Evolutionary conservation across 2,888 invertebrate genomes (phyloP), one percentile per base, ranked within the genome.

Genomic region (Zonitis immaculata): DNA sequence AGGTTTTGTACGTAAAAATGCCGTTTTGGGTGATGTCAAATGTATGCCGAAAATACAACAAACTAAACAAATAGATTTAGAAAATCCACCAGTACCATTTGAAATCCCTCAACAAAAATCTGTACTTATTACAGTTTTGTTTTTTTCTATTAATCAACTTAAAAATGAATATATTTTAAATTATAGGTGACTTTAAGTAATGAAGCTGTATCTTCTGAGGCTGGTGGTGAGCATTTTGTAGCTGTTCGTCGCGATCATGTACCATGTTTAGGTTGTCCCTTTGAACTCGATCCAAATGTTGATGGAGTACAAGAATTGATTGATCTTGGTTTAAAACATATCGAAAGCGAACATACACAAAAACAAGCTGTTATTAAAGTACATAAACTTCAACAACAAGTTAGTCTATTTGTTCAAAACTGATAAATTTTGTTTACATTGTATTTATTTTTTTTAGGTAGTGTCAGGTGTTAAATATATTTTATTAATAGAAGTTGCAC

Each of bases 401-500:
- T 82, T 56, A n/a, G n/a, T n/a, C n/a, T n/a, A n/a, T n/a, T n/a
- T n/a, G n/a, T n/a, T n/a, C n/a, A n/a, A n/a, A n/a, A n/a, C n/a
- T n/a, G n/a, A n/a, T n/a, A n/a, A n/a, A n/a, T n/a, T n/a, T n/a
- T n/a, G n/a, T n/a, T n/a, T n/a, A n/a, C n/a, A n/a, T n/a, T n/a
- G n/a, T n/a, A 48, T 48, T 48, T 30, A 28, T 3, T 27, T 43
- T 30, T 32, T 50, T 46, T 74, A 83, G 83, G 79, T 83, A 4
- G 81, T 83, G 12, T 79, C 80, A 63, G 85, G 85, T 14, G 76
- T 85, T 16, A 78, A 82, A 58, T 85, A 82, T 64, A 78, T 79
- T 47, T 66, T 85, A 32, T 75, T 77, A 20, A 58, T 83, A 5
- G 76, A 80, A 63, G 73, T 85, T 16, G 76, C 77, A 54, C 78